Percentiles rank a stretch among this genome's conserved stretches.
These are phyloP conservation scores for Paralvinella palmiformis DNA, from an alignment of 1,140 invertebrate species.

Conservation along the genomic window DNA sequence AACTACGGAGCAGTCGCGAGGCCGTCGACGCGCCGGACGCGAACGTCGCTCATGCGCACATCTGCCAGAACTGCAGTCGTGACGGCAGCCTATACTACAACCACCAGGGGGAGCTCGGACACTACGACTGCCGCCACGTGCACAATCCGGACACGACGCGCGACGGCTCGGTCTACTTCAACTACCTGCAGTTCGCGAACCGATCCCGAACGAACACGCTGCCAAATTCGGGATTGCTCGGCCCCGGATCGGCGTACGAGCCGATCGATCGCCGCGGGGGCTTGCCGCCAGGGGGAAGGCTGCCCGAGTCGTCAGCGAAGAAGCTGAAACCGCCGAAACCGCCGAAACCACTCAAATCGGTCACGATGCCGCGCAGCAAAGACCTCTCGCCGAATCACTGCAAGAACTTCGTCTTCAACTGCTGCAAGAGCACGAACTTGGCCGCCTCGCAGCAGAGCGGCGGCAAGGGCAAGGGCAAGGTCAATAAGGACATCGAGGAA, in stretches of 20 bases:
- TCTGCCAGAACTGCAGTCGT: no score
- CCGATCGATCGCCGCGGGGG: background rate
- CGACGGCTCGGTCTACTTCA: conserved; percentile 4
- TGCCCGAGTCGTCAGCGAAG: background rate
- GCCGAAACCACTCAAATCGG: background rate
- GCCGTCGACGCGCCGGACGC: no score
- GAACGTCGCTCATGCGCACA: no score
- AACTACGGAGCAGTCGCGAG: no score
- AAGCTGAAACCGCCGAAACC: background rate
- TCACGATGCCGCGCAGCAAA: background rate
- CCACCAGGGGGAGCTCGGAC: no score
- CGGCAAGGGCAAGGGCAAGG: background rate
- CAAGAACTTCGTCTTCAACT: no score
- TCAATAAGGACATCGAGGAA: background rate
- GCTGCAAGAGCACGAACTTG: background rate
- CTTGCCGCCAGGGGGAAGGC: background rate
- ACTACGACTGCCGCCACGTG: no score
- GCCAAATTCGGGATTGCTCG: background rate
- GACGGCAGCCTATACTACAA: no score
- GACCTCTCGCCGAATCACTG: no score
- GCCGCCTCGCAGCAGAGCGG: background rate
- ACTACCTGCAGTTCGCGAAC: conserved; percentile 3
- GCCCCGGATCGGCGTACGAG: background rate
- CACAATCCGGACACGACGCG: no score
- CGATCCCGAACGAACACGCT: background rate